Evolutionary conservation across 2,888 invertebrate genomes (phyloP).

Genomic region (Agriopis aurantiaria): DNA sequence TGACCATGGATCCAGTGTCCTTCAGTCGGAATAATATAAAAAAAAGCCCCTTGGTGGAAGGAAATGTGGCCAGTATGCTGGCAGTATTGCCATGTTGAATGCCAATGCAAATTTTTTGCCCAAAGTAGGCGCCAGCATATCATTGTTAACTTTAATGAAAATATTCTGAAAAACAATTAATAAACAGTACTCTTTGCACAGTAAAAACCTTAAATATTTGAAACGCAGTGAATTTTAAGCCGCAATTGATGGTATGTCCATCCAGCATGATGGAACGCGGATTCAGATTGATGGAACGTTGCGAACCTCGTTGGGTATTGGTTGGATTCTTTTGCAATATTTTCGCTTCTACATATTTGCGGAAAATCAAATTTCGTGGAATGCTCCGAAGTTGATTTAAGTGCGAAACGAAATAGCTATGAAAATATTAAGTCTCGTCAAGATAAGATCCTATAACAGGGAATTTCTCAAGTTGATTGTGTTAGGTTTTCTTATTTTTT

Average conservation of each 20-base stretch:
- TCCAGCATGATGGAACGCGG: slow-evolving; percentile 35
- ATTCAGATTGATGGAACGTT: slow-evolving; percentile 31
- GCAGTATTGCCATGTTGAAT: too few relatives aligned
- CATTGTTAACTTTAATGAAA: neutral
- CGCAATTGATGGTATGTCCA: slow-evolving; percentile 41
- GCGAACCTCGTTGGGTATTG: slow-evolving; percentile 28
- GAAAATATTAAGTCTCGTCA: slow-evolving; percentile 1
- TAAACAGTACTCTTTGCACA: neutral
- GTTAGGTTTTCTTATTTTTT: neutral
- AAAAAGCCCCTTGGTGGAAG: too few relatives aligned
- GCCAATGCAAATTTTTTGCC: too few relatives aligned
- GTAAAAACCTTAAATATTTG: slow-evolving; percentile 9
- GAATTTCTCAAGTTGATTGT: neutral
- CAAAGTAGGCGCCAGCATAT: too few relatives aligned
- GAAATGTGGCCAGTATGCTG: too few relatives aligned
- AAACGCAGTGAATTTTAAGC: slow-evolving; percentile 33
- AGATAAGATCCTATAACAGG: neutral
- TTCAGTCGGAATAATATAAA: too few relatives aligned
- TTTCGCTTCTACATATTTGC: slow-evolving; percentile 26
- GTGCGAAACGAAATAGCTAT: slow-evolving; percentile 3
- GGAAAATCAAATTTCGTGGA: slow-evolving; percentile 24
- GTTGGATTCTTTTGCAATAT: slow-evolving; percentile 25
- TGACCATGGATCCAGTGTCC: too few relatives aligned
- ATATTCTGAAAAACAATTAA: neutral
- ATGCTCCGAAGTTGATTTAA: slow-evolving; percentile 22